Evolutionary conservation across 2,888 invertebrate genomes (phyloP), one percentile per base, ranked within the genome.

Genomic region (Brachynemurus nebulosus): DNA sequence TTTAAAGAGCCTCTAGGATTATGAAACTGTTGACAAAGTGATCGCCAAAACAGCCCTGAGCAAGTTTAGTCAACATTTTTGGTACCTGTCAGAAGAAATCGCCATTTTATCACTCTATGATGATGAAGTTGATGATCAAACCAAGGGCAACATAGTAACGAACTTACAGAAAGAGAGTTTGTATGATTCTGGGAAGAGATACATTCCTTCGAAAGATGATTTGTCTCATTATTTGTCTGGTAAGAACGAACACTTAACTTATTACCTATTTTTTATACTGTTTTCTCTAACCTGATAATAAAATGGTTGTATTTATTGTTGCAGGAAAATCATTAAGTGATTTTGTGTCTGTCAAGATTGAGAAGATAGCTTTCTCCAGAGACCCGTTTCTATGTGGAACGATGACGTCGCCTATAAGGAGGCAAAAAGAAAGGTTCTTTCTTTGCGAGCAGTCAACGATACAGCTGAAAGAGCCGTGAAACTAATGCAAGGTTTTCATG

Each of bases 191-290:
- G 38, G 23, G 7, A 46, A 46, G 20, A 11, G 43, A 19, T 46
- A 42, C 44, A 47, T 43, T 34, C 44, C 48, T 43, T 43, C 47
- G 19, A 47, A 43, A 69, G 55, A 61, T 60, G 48, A 60, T 64
- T 46, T 48, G 50, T 25, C 46, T 50, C 40, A 50, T 52, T 25
- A n/a, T 23, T 46, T 45, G 35, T 45, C 38, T 45, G 33, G 42
- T 46, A 38, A 45, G 46, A 39, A 39, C 30, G 8, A 35, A 19
- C 6, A 36, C 19, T 25, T 17, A 17, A 33, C 43, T 30, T 30
- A 25, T 23, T 44, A 25, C n/a, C 6, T 39, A 27, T 30, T 14
- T 20, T 20, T 35, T n/a, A 45, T n/a, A 20, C 25, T 42, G 18
- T 35, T 25, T 14, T 41, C 16, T 2, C 35, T 42, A 45, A 40